Evolutionary conservation across 2,113 vertebrate genomes (phyloP).

Genomic region (Campylorhamphus procurvoides): DNA sequence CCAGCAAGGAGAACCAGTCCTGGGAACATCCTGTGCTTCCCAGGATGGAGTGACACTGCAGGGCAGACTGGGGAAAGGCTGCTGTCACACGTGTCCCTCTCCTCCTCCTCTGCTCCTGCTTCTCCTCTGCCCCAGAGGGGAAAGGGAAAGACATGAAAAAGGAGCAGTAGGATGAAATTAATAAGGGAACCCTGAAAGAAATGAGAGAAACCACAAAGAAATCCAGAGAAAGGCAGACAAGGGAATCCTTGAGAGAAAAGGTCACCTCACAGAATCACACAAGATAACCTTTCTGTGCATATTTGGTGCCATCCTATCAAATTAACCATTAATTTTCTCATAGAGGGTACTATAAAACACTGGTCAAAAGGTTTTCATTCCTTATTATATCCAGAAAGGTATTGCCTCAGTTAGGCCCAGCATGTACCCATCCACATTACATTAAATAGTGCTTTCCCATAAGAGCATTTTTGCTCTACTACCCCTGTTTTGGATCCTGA

Average conservation of each 20-base stretch:
- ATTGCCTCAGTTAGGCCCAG: background rate
- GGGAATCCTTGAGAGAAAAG: background rate
- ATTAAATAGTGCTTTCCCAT: background rate
- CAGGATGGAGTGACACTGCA: background rate
- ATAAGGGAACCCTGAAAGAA: background rate
- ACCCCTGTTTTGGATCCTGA: background rate
- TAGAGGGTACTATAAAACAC: background rate
- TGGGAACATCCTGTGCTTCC: background rate
- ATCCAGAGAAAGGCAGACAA: background rate
- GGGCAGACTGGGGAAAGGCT: background rate
- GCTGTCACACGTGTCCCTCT: background rate
- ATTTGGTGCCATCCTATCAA: background rate
- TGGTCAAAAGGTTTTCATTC: background rate
- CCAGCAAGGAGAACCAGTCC: background rate
- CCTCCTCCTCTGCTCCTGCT: background rate
- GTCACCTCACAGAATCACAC: background rate
- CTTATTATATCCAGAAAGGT: background rate
- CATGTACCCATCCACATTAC: background rate
- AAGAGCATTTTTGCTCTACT: background rate
- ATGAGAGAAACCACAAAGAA: background rate
- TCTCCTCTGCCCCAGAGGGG: background rate
- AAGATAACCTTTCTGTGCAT: background rate
- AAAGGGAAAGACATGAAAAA: background rate
- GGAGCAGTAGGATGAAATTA: background rate
- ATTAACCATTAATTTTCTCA: background rate